phyloP scores from a whole-genome alignment of 2,888 invertebrate genomes.

The Phyllotreta cruciferae region DNA sequence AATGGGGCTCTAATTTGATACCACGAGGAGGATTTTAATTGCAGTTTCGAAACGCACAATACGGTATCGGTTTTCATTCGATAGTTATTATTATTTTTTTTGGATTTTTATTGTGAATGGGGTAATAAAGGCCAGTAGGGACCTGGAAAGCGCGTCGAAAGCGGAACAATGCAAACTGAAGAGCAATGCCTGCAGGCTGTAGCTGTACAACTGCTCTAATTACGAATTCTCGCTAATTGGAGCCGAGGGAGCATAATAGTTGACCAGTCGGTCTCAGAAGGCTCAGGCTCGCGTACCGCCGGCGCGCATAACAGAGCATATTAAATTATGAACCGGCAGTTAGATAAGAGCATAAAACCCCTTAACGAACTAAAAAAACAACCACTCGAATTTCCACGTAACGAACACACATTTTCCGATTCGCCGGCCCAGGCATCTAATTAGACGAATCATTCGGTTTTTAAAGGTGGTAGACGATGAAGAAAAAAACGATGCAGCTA shows the following conservation, averaged over 20 bases:
- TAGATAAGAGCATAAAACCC: neutral
- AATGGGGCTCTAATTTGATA: no score
- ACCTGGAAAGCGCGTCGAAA: neutral
- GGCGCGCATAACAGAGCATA: slow-evolving; percentile 11
- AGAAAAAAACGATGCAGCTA: slow-evolving; percentile 25
- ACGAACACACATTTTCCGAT: no score
- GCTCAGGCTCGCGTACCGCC: slow-evolving; percentile 1
- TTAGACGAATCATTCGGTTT: neutral
- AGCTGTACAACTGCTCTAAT: slow-evolving; percentile 45
- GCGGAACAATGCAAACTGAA: slow-evolving; percentile 39
- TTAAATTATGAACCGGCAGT: slow-evolving; percentile 24
- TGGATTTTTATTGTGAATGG: neutral
- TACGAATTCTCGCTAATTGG: slow-evolving; percentile 49
- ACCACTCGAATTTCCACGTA: no score
- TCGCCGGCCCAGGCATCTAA: no score
- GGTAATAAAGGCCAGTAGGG: neutral
- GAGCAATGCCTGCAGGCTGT: slow-evolving; percentile 41
- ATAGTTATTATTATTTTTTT: neutral
- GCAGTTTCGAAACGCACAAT: no score
- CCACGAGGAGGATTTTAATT: neutral
- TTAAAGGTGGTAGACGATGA: neutral
- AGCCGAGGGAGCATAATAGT: slow-evolving; percentile 42
- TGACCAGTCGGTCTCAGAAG: slow-evolving; percentile 36
- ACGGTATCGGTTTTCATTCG: no score
- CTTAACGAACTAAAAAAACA: no score